Percentiles rank a stretch among this genome's conserved stretches.
These are phyloP conservation scores for Chloroclystis v-ata DNA, from an alignment of 2,888 invertebrate genomes.

Conservation along the genomic window DNA sequence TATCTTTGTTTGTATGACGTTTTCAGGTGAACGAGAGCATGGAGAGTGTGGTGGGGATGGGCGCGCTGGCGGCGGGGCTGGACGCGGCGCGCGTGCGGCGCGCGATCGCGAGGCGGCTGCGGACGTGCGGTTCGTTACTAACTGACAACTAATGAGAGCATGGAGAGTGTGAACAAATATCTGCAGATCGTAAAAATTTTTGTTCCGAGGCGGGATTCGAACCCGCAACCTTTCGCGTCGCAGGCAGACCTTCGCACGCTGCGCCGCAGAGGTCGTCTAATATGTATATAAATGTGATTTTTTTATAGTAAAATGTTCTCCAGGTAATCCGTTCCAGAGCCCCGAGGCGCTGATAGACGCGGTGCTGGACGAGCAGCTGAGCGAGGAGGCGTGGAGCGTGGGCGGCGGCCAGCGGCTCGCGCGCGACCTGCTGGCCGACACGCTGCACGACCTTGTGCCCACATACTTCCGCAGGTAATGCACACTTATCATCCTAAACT, in stretches of 20 bases:
- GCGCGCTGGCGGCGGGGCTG: slow-evolving; percentile 62
- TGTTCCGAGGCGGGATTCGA: no score
- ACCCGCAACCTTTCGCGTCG: no score
- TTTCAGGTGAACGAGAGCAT: slow-evolving; percentile 59
- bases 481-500: neutral
- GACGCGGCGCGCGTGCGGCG: slow-evolving; percentile 64
- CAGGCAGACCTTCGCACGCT: no score
- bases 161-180: no score
- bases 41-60: slow-evolving; percentile 53
- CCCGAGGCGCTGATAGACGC: slow-evolving; percentile 85
- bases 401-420: slow-evolving; percentile 53
- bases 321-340: slow-evolving; percentile 81
- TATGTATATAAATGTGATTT: no score
- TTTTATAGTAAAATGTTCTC: slow-evolving; percentile 16
- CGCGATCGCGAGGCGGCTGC: slow-evolving; percentile 51
- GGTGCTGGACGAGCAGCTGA: slow-evolving; percentile 82
- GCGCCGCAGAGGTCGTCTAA: no score
- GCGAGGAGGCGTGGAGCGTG: slow-evolving; percentile 76
- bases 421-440: slow-evolving; percentile 57
- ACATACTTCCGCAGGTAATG: slow-evolving; percentile 2
- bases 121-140: slow-evolving; percentile 51
- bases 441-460: slow-evolving; percentile 51
- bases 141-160: neutral
- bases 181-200: no score
- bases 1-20: no score